Evolutionary conservation across 2,113 vertebrate genomes (phyloP), one percentile per base, ranked within the genome.

Genomic region (Pungitius pungitius): DNA sequence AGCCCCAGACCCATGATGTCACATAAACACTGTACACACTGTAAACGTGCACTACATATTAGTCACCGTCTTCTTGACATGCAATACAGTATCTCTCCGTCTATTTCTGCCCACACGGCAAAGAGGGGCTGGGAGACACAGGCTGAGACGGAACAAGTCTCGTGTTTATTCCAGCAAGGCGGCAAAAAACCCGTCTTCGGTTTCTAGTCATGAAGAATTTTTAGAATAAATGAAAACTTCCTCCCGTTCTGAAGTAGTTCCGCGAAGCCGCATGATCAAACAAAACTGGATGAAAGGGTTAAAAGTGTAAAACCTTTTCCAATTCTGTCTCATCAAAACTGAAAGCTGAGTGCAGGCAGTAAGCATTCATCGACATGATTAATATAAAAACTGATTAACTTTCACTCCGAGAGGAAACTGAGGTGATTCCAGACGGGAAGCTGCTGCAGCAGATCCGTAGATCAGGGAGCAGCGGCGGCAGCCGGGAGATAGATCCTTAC

Each of bases 391-490:
- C 42, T 60, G 35, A 81, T 85, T 62, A 80, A 69, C 35, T 78
- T 77, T 77, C 78, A 55, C 68, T 73, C 55, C 57, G 85, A 63
- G 90, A 99, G 97, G 97, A 98, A 85, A 98, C 95, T 66, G 94
- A 96, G 12, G 95, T 98, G 90, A 87, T 92, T 88, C 97, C 96
- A 0, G 97, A 99, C 60, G 91, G 93, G 89, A 94, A 85, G 78
- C 93, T 99, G 79, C 89, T 96, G 87, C 92, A 90, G 89, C 89
- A 91, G 81, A 94, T 96, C 81, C 89, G 72, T 77, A 89, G 95
- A 22, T 87, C 93, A 68, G 90, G 92, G 3, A 90, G 88, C 40
- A 81, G 73, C 72, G 26, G 81, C 42, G 11, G 73, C 75, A 56
- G 81, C 79, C 69, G 60, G 30, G 85, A 88, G 43, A 81, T 47